Conservation (phyloP, 1,140 invertebrate genomes). For the Melanaphis sacchari region DNA sequence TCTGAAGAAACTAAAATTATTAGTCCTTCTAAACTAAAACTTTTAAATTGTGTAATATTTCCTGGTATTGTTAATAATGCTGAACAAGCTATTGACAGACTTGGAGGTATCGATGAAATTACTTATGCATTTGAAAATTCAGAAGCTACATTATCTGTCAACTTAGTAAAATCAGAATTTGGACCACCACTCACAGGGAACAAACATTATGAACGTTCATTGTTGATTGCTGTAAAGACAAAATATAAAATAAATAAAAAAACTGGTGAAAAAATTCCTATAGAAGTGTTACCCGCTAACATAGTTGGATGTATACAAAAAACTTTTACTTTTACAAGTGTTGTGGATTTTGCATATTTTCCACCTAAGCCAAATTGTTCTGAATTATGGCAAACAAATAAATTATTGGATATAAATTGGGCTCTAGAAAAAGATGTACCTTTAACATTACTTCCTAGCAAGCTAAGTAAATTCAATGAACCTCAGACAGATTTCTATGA, state of each 20-base stretch:
- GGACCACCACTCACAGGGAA: slow-evolving; percentile 27
- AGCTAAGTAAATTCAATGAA: slow-evolving; percentile 51
- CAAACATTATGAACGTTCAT: slow-evolving; percentile 38
- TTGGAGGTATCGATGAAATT: slow-evolving; percentile 49
- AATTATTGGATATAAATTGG: slow-evolving; percentile 47
- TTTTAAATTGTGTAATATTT: slow-evolving; percentile 41
- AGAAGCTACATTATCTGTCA: slow-evolving; percentile 30
- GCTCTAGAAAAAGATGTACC: slow-evolving; percentile 43
- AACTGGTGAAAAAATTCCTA: slow-evolving; percentile 29
- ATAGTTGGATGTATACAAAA: slow-evolving; percentile 40
- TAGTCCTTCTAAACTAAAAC: slow-evolving; percentile 13
- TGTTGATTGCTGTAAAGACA: slow-evolving; percentile 13
- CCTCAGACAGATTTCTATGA: slow-evolving; percentile 51
- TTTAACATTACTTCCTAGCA: slow-evolving; percentile 19
- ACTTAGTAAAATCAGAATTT: slow-evolving; percentile 49
- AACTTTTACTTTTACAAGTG: slow-evolving; percentile 39
- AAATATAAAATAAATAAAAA: slow-evolving; percentile 55
- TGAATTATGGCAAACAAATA: slow-evolving; percentile 28
- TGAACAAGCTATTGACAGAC: slow-evolving; percentile 31
- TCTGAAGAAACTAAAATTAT: neutral
- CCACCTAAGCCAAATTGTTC: slow-evolving; percentile 26
- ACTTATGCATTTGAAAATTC: slow-evolving; percentile 42
- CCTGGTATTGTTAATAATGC: slow-evolving; percentile 52
- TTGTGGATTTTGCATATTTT: slow-evolving; percentile 47
- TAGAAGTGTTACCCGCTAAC: slow-evolving; percentile 11